A percentile compares a stretch with the other conserved stretches of the same genome.
phyloP scores from a whole-genome alignment of 2,113 vertebrate genomes.

The Bettongia penicillata region DNA sequence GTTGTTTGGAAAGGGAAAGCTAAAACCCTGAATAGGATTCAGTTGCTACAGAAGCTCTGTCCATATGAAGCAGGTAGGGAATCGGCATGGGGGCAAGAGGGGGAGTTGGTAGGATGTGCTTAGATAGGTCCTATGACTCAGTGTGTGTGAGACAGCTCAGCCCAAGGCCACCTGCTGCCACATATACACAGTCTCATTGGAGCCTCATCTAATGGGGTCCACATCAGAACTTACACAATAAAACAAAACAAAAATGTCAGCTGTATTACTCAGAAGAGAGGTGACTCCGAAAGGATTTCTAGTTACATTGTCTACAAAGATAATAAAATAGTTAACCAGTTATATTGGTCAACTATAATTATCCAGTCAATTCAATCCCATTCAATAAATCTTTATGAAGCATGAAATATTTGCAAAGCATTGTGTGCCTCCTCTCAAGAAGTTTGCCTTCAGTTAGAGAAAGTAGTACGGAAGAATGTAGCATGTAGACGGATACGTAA shows the following conservation, averaged over 20 bases:
- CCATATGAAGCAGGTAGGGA: background rate
- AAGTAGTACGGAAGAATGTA: background rate
- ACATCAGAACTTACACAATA: background rate
- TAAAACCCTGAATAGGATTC: background rate
- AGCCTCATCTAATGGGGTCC: background rate
- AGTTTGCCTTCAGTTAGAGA: background rate
- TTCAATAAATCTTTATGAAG: background rate
- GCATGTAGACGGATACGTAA: background rate
- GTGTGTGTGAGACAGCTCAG: background rate
- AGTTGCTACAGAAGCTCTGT: background rate
- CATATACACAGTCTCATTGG: background rate
- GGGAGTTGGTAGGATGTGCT: background rate
- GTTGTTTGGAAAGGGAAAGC: background rate
- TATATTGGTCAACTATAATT: background rate
- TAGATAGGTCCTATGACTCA: background rate
- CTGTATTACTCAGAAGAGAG: background rate
- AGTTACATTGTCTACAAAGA: background rate
- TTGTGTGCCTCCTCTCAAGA: background rate
- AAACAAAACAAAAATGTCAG: background rate
- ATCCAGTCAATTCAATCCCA: background rate
- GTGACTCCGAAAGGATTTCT: background rate
- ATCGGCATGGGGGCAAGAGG: too few species aligned
- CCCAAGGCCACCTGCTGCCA: background rate
- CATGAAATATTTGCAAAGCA: background rate
- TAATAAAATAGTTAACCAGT: background rate